Percentiles rank a stretch among this genome's conserved stretches.
These are phyloP conservation scores for Catharus minimus DNA, from an alignment of 2,113 vertebrate genomes.

Conservation along the genomic window DNA sequence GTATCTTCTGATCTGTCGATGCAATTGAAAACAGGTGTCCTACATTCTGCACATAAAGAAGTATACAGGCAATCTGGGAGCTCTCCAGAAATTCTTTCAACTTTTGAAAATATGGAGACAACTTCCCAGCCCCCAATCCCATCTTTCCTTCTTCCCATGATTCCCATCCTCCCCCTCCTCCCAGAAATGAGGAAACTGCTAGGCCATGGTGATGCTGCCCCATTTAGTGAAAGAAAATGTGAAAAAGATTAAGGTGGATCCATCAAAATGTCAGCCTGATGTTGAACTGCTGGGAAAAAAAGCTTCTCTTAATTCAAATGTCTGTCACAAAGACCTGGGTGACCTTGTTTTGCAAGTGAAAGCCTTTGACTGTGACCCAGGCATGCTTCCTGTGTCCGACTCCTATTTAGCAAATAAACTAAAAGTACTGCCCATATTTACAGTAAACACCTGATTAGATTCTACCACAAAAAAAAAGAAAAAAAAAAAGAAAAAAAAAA, in stretches of 20 bases:
- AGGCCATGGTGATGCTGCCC: conserved; percentile 24
- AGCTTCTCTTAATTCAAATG: not conserved
- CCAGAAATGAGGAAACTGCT: conserved; percentile 34
- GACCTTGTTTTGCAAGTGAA: conserved; percentile 73
- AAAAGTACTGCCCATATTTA: conserved; percentile 86
- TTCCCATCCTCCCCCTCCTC: not conserved
- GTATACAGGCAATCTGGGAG: conserved; percentile 70
- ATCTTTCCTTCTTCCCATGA: not conserved
- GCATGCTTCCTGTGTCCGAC: conserved; percentile 73
- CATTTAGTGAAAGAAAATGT: conserved; percentile 52
- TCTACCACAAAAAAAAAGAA: conserved; percentile 39
- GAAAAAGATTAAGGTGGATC: conserved; percentile 65
- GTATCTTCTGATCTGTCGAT: conserved; percentile 71
- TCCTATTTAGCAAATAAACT: conserved; percentile 90
- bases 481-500: conserved; percentile 29
- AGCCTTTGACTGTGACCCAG: conserved; percentile 53
- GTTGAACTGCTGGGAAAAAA: conserved; percentile 13
- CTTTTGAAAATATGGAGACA: conserved; percentile 67
- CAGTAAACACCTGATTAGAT: conserved; percentile 74
- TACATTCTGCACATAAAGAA: conserved; percentile 51
- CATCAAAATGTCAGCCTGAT: conserved; percentile 54
- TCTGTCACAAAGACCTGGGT: not conserved
- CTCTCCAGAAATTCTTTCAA: conserved; percentile 71
- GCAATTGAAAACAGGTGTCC: conserved; percentile 80
- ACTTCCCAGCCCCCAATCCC: conserved; percentile 22